These are phyloP conservation scores for Lycia hirtaria DNA, from an alignment of 2,888 invertebrate species.

Conservation along the genomic window DNA sequence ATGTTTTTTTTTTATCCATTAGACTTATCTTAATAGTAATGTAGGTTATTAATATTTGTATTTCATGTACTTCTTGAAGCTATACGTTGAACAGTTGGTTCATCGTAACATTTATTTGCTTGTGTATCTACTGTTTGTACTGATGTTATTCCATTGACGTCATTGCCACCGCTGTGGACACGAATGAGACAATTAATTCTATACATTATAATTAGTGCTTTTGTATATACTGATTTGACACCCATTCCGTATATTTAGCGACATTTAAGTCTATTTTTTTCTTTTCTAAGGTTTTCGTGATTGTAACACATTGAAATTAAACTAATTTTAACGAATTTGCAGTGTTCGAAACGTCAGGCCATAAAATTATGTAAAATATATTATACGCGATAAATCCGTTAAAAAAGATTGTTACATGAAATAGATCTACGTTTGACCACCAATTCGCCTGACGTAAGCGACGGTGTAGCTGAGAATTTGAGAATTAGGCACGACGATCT, in stretches of 20 bases:
- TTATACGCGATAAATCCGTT: too few species aligned
- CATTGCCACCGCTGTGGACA: background rate
- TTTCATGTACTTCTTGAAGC: background rate
- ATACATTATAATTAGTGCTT: slow-evolving; percentile 9
- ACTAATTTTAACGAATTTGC: too few species aligned
- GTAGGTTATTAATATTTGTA: slow-evolving; percentile 19
- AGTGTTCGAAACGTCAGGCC: too few species aligned
- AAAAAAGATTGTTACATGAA: too few species aligned
- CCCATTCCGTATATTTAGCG: background rate
- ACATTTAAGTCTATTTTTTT: too few species aligned
- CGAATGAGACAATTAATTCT: slow-evolving; percentile 6
- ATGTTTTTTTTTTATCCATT: slow-evolving; percentile 16
- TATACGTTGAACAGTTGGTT: slow-evolving; percentile 20
- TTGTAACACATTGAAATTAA: too few species aligned
- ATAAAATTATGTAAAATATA: too few species aligned
- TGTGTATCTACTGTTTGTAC: slow-evolving; percentile 3
- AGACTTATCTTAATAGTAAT: slow-evolving; percentile 24
- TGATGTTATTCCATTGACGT: slow-evolving; percentile 21
- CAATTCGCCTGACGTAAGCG: too few species aligned
- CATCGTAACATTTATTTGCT: slow-evolving; percentile 14
- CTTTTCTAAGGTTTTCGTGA: too few species aligned
- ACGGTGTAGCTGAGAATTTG: too few species aligned
- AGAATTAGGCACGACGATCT: too few species aligned
- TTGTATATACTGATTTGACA: slow-evolving; percentile 10
- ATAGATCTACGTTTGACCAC: too few species aligned